Evolutionary conservation across 2,888 invertebrate genomes (phyloP).

Genomic region (Clusia tigrina): DNA sequence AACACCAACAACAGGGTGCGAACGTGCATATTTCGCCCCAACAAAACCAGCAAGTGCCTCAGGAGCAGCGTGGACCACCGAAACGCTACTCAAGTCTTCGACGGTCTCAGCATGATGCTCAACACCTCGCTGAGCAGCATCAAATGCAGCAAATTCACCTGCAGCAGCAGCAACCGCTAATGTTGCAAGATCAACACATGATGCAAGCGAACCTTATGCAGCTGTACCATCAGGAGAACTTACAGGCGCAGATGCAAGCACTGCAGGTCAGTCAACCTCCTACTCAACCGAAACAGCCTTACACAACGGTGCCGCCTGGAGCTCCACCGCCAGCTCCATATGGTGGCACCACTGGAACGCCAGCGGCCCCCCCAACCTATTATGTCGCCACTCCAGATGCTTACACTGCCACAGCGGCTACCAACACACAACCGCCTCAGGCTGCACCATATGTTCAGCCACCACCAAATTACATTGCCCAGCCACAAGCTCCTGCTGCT

Average conservation of each 20-base stretch:
- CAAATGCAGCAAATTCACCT: constrained; percentile 49
- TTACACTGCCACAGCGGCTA: constrained; percentile 35
- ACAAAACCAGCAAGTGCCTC: constrained; percentile 37
- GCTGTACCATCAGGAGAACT: constrained; percentile 56
- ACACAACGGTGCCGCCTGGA: constrained; percentile 39
- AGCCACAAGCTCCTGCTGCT: constrained; percentile 49
- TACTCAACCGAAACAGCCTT: constrained; percentile 41
- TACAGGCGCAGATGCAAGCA: constrained; percentile 55
- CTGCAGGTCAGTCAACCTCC: constrained; percentile 48
- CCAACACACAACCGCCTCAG: constrained; percentile 28
- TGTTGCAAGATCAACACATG: constrained; percentile 54
- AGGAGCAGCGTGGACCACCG: constrained; percentile 53
- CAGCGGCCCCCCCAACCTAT: constrained; percentile 37
- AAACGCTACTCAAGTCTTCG: constrained; percentile 76
- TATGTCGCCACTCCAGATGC: constrained; percentile 41
- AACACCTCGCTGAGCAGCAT: constrained; percentile 45
- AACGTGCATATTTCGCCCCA: constrained; percentile 30
- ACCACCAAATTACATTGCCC: constrained; percentile 44
- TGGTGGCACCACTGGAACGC: constrained; percentile 25
- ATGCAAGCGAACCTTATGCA: constrained; percentile 49
- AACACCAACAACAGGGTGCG: constrained; percentile 21
- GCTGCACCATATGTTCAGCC: constrained; percentile 35
- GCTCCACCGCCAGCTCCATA: constrained; percentile 35
- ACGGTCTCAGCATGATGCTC: constrained; percentile 57
- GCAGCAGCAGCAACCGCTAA: constrained; percentile 47